A percentile compares a stretch with the other conserved stretches of the same genome.
phyloP scores from a whole-genome alignment of 2,113 vertebrate genomes.

The Peromyscus leucopus region DNA sequence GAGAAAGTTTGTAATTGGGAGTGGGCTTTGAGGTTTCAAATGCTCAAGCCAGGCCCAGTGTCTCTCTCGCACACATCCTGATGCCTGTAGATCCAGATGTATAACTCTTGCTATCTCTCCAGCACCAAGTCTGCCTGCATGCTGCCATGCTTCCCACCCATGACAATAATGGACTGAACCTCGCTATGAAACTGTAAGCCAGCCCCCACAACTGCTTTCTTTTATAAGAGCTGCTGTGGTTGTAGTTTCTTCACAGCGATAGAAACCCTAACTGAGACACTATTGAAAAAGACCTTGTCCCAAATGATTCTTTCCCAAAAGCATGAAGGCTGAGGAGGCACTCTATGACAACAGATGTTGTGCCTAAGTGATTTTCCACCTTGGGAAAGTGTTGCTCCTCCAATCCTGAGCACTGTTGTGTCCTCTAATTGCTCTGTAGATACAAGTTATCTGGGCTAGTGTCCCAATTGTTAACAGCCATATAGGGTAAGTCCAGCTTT shows the following conservation, averaged over 20 bases:
- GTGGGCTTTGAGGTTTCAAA: not conserved
- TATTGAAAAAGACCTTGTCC: not conserved
- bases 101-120: not conserved
- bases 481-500: constrained; percentile 56
- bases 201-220: not conserved
- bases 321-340: not conserved
- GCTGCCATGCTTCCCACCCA: not conserved
- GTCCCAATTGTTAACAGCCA: constrained; percentile 54
- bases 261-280: not conserved
- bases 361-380: constrained; percentile 64
- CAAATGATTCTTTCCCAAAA: constrained; percentile 59
- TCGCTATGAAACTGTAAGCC: not conserved
- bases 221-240: not conserved
- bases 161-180: not conserved
- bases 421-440: constrained; percentile 49
- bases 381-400: constrained; percentile 28
- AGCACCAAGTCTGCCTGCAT: not conserved
- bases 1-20: not conserved
- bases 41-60: not conserved
- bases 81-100: not conserved
- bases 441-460: constrained; percentile 74
- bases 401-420: constrained; percentile 52
- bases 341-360: constrained; percentile 38
- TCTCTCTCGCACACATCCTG: not conserved
- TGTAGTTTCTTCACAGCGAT: not conserved